Evolutionary conservation across 2,888 invertebrate species (phyloP), one percentile per base, ranked within the genome.

Genomic region (Ypsolopha sequella): DNA sequence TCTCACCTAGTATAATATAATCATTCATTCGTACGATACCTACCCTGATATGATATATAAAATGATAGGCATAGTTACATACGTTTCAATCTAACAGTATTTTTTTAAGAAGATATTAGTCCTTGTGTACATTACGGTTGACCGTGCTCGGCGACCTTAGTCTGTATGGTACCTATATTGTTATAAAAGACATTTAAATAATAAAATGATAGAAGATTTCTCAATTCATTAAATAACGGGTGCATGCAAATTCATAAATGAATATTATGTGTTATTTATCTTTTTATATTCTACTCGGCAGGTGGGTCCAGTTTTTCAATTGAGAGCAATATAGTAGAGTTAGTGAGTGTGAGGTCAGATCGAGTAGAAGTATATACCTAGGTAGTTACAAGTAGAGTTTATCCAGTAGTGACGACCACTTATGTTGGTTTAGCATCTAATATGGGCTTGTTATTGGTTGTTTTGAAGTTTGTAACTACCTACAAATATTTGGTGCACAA

Each of bases 51-150:
- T 77, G 74, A 75, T 74, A 77, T 75, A 76, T 73, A 70, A 73
- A 80, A 72, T 67, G 70, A 76, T 85, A 86, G 85, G 76, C 71
- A 80, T 84, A 85, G 85, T 82, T 81, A 54, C 52, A 52, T 52
- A 81, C 78, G 76, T 86, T 86, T 85, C 86, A 84, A 85, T 85
- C 85, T 86, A 86, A 86, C 85, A 85, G 86, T 86, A 86, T 86
- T 86, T 86, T 86, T 86, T 84, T 86, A 86, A 85, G 80, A 85
- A 85, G 85, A 86, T 86, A 86, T 86, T 85, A 85, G 85, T 80
- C 81, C 82, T 82, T 68, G 80, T 82, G 85, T 85, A 85, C 76
- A 84, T 81, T 73, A 73, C 73, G 24, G 24, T 24, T 4, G 24
- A 24, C 24, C 24, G 24, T 56, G 65, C 71, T 73, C 72, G 74